Evolutionary conservation across 2,113 vertebrate genomes (phyloP).

Genomic region (Calcarius ornatus): DNA sequence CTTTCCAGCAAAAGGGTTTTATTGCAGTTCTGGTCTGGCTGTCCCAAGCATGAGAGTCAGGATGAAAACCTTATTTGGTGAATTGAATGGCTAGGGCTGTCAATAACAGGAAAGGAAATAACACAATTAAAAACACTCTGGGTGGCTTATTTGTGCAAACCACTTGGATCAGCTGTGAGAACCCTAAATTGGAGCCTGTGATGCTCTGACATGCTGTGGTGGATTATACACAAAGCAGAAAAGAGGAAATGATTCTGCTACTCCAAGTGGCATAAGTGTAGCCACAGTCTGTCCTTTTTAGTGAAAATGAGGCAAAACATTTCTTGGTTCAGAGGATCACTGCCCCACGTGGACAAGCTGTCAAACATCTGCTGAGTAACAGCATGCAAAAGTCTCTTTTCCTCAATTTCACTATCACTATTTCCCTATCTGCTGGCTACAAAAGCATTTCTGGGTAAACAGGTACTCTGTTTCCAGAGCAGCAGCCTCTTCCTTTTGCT

Average conservation of each 20-base stretch:
- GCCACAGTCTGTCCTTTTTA: neutral
- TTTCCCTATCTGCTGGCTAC: neutral
- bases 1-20: neutral
- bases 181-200: neutral
- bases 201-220: accelerated
- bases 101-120: neutral
- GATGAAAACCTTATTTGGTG: neutral
- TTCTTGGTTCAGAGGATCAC: neutral
- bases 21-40: neutral
- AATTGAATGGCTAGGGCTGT: neutral
- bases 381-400: neutral
- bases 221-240: neutral
- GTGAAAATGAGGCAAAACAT: neutral
- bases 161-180: neutral
- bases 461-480: neutral
- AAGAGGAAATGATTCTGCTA: neutral
- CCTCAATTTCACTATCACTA: neutral
- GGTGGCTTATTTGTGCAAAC: neutral
- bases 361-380: neutral
- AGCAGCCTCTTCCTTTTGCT: neutral
- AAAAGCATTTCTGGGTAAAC: neutral
- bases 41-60: neutral
- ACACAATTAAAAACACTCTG: neutral
- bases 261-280: neutral
- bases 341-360: neutral